Evolutionary conservation across 1,140 invertebrate species (phyloP), one percentile per base, ranked within the genome.

Genomic region (Hormaphis cornu): DNA sequence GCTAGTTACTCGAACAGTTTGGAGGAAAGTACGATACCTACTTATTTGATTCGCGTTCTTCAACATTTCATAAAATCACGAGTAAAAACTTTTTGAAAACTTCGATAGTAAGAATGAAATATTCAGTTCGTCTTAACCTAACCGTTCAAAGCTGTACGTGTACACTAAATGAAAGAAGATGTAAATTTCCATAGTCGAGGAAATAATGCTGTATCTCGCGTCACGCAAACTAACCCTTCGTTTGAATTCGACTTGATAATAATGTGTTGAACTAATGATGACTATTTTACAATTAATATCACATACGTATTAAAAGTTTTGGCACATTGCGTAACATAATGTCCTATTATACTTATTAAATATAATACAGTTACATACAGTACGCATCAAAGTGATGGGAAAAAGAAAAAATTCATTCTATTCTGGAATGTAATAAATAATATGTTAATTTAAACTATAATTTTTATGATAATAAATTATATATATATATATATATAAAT

Each of bases 1-100:
- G 20, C 28, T 54, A 18, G 35, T 33, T 54, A 9, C 50, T 20
- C 28, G 52, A 28, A 7, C 33, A 33, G 28, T 20, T 14, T 18
- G 1, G 18, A 54, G 10, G 30, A 53, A 50, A 28, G 26, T 10
- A 53, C 12, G 33, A 6, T 33, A 33, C 18, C n/a, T 20, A 33
- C 33, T 33, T 33, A 22, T 54, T 54, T 18, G 18, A 35, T 54
- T 54, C 30, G 18, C 18, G 18, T 54, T 35, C 52, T n/a, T 28
- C 24, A 52, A 52, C 28, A 52, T n/a, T 54, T 54, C 35, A 54
- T 54, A 33, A 54, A 54, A 33, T 33, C 22, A 54, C 52, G 28
- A 54, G 33, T 30, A 54, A 33, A n/a, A 35, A 54, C 52, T 33
- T 54, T 54, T 54, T 54, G 3, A 54, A 35, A 54, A 1, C 4